Base-by-base conservation (phyloP, 2,113 vertebrate genomes). In the Poeciliopsis retropinna region DNA sequence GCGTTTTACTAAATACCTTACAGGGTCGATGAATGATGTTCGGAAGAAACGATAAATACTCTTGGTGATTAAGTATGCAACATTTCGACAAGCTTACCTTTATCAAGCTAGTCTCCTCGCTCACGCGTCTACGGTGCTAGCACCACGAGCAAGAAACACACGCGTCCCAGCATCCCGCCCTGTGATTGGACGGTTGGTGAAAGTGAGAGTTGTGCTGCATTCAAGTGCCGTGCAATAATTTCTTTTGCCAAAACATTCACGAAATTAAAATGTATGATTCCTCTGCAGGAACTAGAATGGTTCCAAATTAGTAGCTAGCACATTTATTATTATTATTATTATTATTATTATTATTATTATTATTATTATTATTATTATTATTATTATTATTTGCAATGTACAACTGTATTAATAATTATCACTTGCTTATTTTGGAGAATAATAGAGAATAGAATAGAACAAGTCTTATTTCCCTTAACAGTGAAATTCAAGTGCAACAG, bases 111-210 rank as follows among this genome's bases (percentile, higher is more conserved):
- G 78, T 76, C 72, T 86, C 84, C 37, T 84, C 73, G 66, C 80
- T 90, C 89, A 87, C 82, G 85, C 87, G 88, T 86, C 74, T 78
- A 74, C 39, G 65, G 85, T 82, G 68, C 83, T 32, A 67, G 72
- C 75, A 41, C 60, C 73, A 87, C 80, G 76, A 80, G 78, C 66
- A 68, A 82, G 68, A 60, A 13, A 64, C 77, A 72, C 80, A 79
- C 80, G 75, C 74, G 64, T 34, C 51, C 22, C 73, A 86, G 76
- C 30, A 72, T 74, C 44, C 69, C 28, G 28, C 11, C 1, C 10
- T 75, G 13, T 80, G 14, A 91, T 92, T 91, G 91, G 90, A 30
- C 69, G 47, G 67, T n/a, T 1, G 71, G 9, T 12, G 51, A 62
- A 19, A 11, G 72, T 54, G 44, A 54, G 28, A 64, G 22, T 11